A percentile compares a stretch with the other conserved stretches of the same genome.
Conservation (phyloP, 2,888 invertebrate species). For the Plutella xylostella region DNA sequence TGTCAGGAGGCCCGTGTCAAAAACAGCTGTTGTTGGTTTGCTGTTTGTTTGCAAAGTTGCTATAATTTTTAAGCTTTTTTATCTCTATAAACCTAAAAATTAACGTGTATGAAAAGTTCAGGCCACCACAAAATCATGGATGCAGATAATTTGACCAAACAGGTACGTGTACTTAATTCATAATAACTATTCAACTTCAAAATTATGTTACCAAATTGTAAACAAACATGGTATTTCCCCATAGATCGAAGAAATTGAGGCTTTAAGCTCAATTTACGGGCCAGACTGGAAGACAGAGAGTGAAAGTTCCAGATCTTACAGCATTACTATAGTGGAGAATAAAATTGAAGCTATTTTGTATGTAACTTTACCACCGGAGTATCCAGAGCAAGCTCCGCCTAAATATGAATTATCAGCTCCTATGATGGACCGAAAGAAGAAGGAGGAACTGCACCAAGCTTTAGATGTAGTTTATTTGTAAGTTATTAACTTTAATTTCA, state of each 20-base stretch:
- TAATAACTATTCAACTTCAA: neutral
- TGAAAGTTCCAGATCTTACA: constrained; percentile 66
- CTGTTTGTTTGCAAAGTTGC: too few species aligned
- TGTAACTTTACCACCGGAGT: constrained; percentile 73
- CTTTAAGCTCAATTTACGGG: constrained; percentile 77
- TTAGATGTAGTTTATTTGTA: constrained; percentile 77
- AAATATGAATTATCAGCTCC: constrained; percentile 79
- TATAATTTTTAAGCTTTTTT: too few species aligned
- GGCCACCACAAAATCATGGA: constrained; percentile 9
- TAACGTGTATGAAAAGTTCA: too few species aligned
- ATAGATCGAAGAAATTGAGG: constrained; percentile 78
- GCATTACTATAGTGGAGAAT: constrained; percentile 65
- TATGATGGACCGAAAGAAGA: constrained; percentile 71
- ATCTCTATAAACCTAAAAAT: too few species aligned
- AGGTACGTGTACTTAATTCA: constrained; percentile 12
- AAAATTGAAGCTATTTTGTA: constrained; percentile 68
- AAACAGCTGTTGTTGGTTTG: too few species aligned
- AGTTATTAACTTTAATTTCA: constrained; percentile 39
- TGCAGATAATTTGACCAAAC: constrained; percentile 18
- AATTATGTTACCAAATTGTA: neutral
- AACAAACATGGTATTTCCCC: neutral
- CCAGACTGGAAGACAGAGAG: constrained; percentile 75
- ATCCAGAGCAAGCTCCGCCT: constrained; percentile 75
- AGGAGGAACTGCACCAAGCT: constrained; percentile 61
- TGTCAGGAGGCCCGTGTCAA: too few species aligned